Base-by-base conservation (phyloP, 23 tunicate species). In the Phallusia fumigata region DNA sequence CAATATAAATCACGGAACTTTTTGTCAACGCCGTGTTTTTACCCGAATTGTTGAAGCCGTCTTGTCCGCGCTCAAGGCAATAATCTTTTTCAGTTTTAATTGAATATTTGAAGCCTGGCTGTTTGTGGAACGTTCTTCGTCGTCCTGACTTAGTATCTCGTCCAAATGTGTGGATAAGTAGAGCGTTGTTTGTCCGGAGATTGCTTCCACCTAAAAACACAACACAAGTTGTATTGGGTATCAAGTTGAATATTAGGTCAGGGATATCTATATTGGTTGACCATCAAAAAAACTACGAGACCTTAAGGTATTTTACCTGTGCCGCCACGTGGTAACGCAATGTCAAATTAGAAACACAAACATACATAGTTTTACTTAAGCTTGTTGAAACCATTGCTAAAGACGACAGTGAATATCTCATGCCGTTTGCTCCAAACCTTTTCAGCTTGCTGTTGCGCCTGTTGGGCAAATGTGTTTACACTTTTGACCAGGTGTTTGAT, bases 381-480 rank as follows among this genome's bases (percentile, higher is more conserved):
- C n/a, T n/a, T n/a, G n/a, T n/a, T n/a, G n/a, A n/a, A n/a, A n/a
- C n/a, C n/a, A n/a, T n/a, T n/a, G n/a, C n/a, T n/a, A n/a, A n/a
- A n/a, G n/a, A n/a, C n/a, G n/a, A n/a, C n/a, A n/a, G n/a, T n/a
- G n/a, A n/a, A 3, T 40, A 40, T 10, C 10, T 40, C 10, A 40
- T 5, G 47, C 47, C 10, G 47, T 40, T 40, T 3, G 47, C 10
- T 5, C 10, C 47, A 40, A 40, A 40, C 47, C 34, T 84, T 84
- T 24, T 84, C 87, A 52, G 75, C 53, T 76, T 84, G 87, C 15
- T 31, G 47, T 53, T 76, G 75, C 32, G 87, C 75, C 18, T 84
- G 81, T 53, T 76, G 52, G 16, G 87, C 87, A 53, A 84, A 84
- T 12, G 76, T 73, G 33, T 84, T 84, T 24, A 69, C 52, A 32